These are phyloP conservation scores for Drosophila paulistorum DNA, from an alignment of 1,140 invertebrate genomes.

Conservation along the genomic window DNA sequence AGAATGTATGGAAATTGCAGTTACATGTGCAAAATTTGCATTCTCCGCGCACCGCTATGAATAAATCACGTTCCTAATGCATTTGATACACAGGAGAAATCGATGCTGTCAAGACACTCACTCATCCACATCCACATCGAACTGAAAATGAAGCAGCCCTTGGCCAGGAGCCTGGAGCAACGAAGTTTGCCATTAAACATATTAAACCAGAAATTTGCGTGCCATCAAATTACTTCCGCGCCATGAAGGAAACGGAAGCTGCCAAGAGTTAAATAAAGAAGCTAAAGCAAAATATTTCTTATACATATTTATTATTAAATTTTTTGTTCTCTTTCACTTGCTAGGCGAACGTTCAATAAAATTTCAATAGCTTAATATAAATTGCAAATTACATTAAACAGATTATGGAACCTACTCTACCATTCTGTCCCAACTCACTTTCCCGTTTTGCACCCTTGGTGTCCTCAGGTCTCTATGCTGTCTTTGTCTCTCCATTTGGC, in stretches of 20 bases:
- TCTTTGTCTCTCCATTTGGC: conserved; percentile 1
- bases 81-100: conserved; percentile 61
- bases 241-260: conserved; percentile 49
- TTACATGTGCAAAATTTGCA: conserved; percentile 68
- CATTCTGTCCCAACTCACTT: conserved; percentile 17
- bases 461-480: conserved; percentile 3
- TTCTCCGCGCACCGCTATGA: conserved; percentile 63
- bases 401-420: conserved; percentile 52
- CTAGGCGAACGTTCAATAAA: conserved; percentile 44
- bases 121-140: conserved; percentile 25
- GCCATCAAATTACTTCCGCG: conserved; percentile 62
- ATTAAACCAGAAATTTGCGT: conserved; percentile 50
- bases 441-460: background rate
- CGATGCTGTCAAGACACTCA: conserved; percentile 56
- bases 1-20: conserved; percentile 64
- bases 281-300: background rate
- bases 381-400: conserved; percentile 81
- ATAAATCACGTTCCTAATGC: conserved; percentile 67
- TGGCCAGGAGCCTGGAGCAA: conserved; percentile 20
- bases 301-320: conserved; percentile 6
- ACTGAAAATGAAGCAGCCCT: conserved; percentile 5
- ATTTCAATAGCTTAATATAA: conserved; percentile 79
- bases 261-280: conserved; percentile 4
- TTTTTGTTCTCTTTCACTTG: background rate
- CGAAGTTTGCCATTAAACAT: conserved; percentile 55